Percentiles rank a stretch among this genome's conserved stretches.
Evolutionary conservation across 2,888 invertebrate genomes (phyloP).

Genomic region (Mystacides longicornis): DNA sequence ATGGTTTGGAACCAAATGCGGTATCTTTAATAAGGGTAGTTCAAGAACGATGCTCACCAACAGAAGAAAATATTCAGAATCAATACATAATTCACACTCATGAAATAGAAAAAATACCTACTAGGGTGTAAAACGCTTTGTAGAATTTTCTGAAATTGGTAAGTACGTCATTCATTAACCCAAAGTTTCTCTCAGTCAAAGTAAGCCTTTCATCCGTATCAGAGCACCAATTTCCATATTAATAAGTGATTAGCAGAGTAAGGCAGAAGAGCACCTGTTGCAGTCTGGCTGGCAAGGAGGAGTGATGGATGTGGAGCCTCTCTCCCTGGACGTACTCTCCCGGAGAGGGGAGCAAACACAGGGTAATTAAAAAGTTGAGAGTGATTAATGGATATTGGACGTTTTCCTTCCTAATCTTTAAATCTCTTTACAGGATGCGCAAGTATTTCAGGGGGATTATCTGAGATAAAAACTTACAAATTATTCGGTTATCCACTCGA

Average conservation of each 20-base stretch:
- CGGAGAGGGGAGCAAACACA: background rate
- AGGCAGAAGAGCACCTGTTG: slow-evolving; percentile 1
- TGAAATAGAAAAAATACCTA: no score
- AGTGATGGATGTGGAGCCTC: background rate
- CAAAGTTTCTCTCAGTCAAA: no score
- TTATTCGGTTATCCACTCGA: no score
- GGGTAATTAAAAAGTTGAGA: background rate
- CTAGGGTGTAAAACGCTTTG: no score
- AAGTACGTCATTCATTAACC: no score
- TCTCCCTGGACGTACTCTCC: background rate
- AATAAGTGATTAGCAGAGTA: background rate
- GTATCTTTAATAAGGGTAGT: no score
- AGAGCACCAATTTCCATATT: background rate
- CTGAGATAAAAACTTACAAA: background rate
- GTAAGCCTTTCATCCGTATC: background rate
- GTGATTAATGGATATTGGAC: background rate
- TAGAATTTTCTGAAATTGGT: no score
- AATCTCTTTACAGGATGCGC: background rate
- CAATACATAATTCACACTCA: no score
- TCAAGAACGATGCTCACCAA: no score
- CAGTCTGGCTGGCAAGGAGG: background rate
- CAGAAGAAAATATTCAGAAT: no score
- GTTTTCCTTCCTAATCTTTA: background rate
- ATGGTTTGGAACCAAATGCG: no score
- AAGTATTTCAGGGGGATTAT: background rate